A percentile compares a stretch with the other conserved stretches of the same genome.
Evolutionary conservation across 2,888 invertebrate genomes (phyloP).

Genomic region (Pollenia griseotomentosa): DNA sequence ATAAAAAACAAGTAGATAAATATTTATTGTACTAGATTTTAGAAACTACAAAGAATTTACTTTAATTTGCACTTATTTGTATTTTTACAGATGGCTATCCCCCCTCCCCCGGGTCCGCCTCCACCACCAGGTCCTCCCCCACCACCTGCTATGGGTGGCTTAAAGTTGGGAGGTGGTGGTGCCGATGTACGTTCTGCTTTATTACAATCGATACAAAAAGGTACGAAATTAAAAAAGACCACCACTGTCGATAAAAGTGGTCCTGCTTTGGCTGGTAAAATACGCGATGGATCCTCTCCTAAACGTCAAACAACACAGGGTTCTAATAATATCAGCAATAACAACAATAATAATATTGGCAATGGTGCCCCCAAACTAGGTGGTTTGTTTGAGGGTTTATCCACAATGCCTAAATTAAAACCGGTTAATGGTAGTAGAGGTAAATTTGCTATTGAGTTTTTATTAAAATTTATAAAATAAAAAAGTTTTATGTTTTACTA

Average conservation of each 20-base stretch:
- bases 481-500: neutral
- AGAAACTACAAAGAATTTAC: neutral
- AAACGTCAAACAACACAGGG: constrained; percentile 72
- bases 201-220: constrained; percentile 93
- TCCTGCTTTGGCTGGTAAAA: constrained; percentile 89
- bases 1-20: constrained; percentile 56
- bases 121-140: constrained; percentile 89
- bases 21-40: neutral
- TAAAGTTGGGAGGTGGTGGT: constrained; percentile 81
- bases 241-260: constrained; percentile 96
- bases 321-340: constrained; percentile 74
- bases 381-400: constrained; percentile 83
- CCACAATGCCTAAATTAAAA: constrained; percentile 84
- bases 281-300: constrained; percentile 76
- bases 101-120: constrained; percentile 86
- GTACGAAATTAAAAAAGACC: constrained; percentile 92
- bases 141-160: constrained; percentile 85
- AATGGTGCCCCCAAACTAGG: constrained; percentile 83
- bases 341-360: constrained; percentile 76
- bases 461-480: neutral
- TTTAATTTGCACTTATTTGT: neutral
- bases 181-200: constrained; percentile 88
- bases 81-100: constrained; percentile 84
- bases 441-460: constrained; percentile 65
- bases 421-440: constrained; percentile 83